Evolutionary conservation across 1,140 invertebrate species (phyloP).

Genomic region (Leguminivora glycinivorella): DNA sequence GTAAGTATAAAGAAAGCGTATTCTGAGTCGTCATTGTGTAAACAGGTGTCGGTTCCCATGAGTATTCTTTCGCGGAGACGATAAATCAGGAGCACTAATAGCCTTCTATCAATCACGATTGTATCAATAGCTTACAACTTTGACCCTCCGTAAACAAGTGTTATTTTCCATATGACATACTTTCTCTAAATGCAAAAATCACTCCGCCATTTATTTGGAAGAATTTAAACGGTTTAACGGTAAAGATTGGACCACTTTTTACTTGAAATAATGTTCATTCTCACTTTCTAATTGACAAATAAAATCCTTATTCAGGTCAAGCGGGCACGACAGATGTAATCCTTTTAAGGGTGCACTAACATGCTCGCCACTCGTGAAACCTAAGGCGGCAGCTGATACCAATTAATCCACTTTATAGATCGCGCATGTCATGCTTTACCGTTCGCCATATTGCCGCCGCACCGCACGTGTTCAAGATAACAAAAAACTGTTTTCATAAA

Average conservation of each 20-base stretch:
- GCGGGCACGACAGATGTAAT: not conserved
- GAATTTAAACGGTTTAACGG: not conserved
- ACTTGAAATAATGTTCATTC: not conserved
- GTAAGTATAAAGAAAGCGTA: not conserved
- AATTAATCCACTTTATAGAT: slow-evolving; percentile 37
- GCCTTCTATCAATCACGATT: slow-evolving; percentile 16
- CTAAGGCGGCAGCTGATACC: slow-evolving; percentile 35
- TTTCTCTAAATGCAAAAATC: not conserved
- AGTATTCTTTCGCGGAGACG: slow-evolving; percentile 16
- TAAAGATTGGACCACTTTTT: not conserved
- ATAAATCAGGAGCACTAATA: slow-evolving; percentile 23
- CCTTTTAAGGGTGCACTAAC: slow-evolving; percentile 4
- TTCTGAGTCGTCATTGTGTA: slow-evolving; percentile 11
- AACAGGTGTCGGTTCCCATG: slow-evolving; percentile 24
- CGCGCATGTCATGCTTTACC: slow-evolving; percentile 38
- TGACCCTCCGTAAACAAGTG: not conserved
- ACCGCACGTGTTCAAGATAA: slow-evolving; percentile 38
- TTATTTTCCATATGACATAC: not conserved
- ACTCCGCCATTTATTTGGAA: not conserved
- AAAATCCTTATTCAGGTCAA: not conserved
- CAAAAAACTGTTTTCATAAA: slow-evolving; percentile 37
- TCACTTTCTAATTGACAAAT: slow-evolving; percentile 8
- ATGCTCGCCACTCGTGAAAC: slow-evolving; percentile 9
- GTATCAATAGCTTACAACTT: not conserved
- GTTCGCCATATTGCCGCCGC: slow-evolving; percentile 48